Conservation (phyloP, 2,113 vertebrate species). For the Equus przewalskii region DNA sequence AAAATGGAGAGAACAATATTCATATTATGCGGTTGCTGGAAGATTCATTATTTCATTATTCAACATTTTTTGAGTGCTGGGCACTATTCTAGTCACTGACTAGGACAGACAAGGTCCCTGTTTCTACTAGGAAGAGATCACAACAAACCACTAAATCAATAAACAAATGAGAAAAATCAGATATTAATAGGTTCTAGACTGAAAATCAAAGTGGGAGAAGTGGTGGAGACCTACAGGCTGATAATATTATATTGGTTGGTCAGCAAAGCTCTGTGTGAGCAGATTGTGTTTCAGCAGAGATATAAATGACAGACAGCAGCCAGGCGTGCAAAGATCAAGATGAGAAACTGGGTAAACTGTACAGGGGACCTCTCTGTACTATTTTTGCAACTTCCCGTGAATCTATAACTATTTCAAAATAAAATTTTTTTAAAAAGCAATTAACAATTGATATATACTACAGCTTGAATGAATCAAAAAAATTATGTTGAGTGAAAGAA, state of each 20-base stretch:
- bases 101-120: not conserved
- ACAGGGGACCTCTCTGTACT: not conserved
- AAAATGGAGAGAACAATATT: not conserved
- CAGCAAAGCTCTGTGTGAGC: not conserved
- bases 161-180: not conserved
- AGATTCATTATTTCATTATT: not conserved
- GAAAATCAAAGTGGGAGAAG: not conserved
- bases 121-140: conserved; percentile 15
- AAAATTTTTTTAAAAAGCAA: not conserved
- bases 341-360: not conserved
- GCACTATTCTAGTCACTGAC: not conserved
- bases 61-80: not conserved
- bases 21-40: not conserved
- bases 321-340: not conserved
- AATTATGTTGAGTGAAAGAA: not conserved
- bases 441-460: not conserved
- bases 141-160: not conserved
- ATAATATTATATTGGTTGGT: not conserved
- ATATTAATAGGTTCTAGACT: not conserved
- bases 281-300: not conserved
- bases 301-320: not conserved
- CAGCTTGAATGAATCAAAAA: not conserved
- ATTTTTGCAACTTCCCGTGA: not conserved
- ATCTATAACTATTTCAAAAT: conserved; percentile 14
- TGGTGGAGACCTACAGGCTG: not conserved